Conservation (phyloP, 53 echinoderm and acorn worm genomes). For the Apostichopus leukothele region DNA sequence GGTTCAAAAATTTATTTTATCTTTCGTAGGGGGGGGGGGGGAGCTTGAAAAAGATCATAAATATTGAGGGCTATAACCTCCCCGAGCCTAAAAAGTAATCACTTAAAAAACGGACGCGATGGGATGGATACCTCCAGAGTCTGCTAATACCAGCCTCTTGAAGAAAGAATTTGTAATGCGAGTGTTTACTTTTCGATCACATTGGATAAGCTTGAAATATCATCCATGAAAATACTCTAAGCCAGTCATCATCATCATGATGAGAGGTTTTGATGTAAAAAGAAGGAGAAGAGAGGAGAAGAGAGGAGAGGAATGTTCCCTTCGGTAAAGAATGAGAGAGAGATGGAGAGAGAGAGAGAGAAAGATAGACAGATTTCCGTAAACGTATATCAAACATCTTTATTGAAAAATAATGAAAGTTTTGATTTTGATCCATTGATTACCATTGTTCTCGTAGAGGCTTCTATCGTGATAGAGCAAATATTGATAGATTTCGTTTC, state of each 20-base stretch:
- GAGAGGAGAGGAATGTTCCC: background rate
- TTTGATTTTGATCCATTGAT: background rate
- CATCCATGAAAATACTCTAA: background rate
- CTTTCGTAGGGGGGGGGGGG: background rate
- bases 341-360: background rate
- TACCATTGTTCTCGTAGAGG: too few relatives aligned
- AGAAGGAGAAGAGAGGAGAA: background rate
- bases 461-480: too few relatives aligned
- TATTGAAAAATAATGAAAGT: background rate
- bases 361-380: background rate
- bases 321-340: background rate
- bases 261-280: background rate
- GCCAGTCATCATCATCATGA: background rate
- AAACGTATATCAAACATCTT: background rate
- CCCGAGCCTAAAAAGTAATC: background rate
- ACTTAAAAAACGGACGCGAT: background rate
- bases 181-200: constrained; percentile 36
- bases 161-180: background rate
- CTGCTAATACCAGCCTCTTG: background rate
- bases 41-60: background rate
- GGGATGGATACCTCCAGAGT: background rate
- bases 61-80: constrained; percentile 9
- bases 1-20: background rate
- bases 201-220: constrained; percentile 7
- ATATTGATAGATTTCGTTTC: too few relatives aligned